These are phyloP conservation scores for Dromius quadrimaculatus DNA, from an alignment of 2,888 invertebrate species.

Conservation along the genomic window DNA sequence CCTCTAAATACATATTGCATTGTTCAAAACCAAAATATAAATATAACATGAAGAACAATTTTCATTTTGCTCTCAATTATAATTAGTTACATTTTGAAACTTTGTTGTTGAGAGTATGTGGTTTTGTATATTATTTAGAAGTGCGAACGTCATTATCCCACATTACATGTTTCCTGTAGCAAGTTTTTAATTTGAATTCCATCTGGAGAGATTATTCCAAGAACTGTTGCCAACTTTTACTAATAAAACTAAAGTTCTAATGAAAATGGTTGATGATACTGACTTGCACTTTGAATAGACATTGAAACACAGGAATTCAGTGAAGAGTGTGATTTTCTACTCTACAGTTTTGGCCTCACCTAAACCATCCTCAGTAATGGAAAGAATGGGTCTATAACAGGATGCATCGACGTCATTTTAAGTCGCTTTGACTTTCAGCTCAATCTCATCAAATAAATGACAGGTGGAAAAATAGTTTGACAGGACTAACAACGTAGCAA, in stretches of 20 bases:
- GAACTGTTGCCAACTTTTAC: too few relatives aligned
- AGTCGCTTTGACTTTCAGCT: background rate
- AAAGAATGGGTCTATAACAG: background rate
- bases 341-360: too few relatives aligned
- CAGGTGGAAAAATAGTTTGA: conserved; percentile 35
- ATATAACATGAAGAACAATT: background rate
- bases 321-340: too few relatives aligned
- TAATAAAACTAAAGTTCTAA: too few relatives aligned
- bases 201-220: too few relatives aligned
- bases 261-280: too few relatives aligned
- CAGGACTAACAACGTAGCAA: conserved; percentile 43
- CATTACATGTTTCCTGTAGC: background rate
- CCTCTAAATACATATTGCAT: conserved; percentile 20
- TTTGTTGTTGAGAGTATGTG: background rate
- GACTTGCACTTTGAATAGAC: too few relatives aligned
- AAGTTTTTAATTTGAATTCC: conserved; percentile 19
- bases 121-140: conserved; percentile 9
- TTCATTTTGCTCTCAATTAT: conserved; percentile 7
- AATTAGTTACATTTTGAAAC: background rate
- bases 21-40: conserved; percentile 11
- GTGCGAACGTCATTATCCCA: background rate
- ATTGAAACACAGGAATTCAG: too few relatives aligned
- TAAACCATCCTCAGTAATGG: too few relatives aligned
- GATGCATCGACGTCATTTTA: background rate
- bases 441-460: conserved; percentile 23